These are phyloP conservation scores for Cephus spinipes DNA, from an alignment of 2,888 invertebrate species.

Conservation along the genomic window DNA sequence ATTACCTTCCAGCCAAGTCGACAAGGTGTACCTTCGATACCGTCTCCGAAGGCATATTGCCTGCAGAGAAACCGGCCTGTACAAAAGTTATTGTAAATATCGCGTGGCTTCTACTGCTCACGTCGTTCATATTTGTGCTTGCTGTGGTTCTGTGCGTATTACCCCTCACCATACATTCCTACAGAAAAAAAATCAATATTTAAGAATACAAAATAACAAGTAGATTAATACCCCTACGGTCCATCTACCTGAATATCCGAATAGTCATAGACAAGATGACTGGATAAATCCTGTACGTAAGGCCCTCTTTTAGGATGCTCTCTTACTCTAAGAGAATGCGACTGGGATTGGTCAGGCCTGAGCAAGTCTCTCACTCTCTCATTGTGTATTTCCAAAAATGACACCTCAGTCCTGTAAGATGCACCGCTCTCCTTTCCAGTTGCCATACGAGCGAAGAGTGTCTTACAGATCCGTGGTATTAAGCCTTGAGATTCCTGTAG, in stretches of 20 bases:
- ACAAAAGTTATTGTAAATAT: slow-evolving; percentile 92
- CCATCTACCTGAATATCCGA: slow-evolving; percentile 81
- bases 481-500: slow-evolving; percentile 81
- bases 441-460: slow-evolving; percentile 84
- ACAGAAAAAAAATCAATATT: slow-evolving; percentile 24
- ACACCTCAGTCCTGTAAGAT: slow-evolving; percentile 88
- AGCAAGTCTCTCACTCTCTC: slow-evolving; percentile 83
- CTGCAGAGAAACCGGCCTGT: slow-evolving; percentile 82
- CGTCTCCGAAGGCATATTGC: slow-evolving; percentile 90
- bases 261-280: slow-evolving; percentile 87
- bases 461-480: slow-evolving; percentile 88
- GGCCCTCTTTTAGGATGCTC: slow-evolving; percentile 86
- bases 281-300: slow-evolving; percentile 88
- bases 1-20: slow-evolving; percentile 87
- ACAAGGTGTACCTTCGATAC: slow-evolving; percentile 91
- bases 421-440: slow-evolving; percentile 84
- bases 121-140: slow-evolving; percentile 93
- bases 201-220: not conserved
- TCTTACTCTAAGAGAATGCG: slow-evolving; percentile 81
- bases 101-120: slow-evolving; percentile 90
- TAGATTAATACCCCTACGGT: not conserved
- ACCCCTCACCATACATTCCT: slow-evolving; percentile 84
- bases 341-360: slow-evolving; percentile 69
- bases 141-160: slow-evolving; percentile 88
- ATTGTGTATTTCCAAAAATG: slow-evolving; percentile 88